phyloP scores from a whole-genome alignment of 2,113 vertebrate species.

The Sphyrna mokarran region DNA sequence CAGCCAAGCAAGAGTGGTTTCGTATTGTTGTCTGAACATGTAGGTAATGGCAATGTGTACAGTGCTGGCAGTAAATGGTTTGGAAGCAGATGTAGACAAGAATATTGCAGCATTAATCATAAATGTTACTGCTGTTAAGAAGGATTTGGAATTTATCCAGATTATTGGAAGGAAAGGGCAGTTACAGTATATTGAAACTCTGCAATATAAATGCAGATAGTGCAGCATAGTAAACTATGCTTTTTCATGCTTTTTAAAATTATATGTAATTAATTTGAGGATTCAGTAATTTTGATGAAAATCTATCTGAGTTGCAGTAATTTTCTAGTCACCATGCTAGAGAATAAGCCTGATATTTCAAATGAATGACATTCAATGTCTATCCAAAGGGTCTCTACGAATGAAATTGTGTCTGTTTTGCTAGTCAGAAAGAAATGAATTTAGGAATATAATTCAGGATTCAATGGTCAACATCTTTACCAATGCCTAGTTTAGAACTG shows the following conservation, averaged over 20 bases:
- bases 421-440: neutral
- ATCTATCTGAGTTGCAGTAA: neutral
- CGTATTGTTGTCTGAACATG: slow-evolving; percentile 9
- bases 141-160: slow-evolving; percentile 37
- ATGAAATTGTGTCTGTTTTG: neutral
- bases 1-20: neutral
- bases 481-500: neutral
- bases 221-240: too few species aligned
- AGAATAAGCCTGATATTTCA: neutral
- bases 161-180: slow-evolving; percentile 15
- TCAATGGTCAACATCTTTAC: neutral
- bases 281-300: neutral
- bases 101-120: slow-evolving; percentile 39
- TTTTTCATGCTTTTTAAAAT: neutral
- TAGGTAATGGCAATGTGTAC: neutral
- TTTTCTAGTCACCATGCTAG: neutral
- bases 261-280: neutral
- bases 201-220: slow-evolving; percentile 43
- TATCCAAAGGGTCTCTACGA: neutral
- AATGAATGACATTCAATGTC: neutral
- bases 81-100: slow-evolving; percentile 37
- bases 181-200: slow-evolving; percentile 35
- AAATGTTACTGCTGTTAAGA: slow-evolving; percentile 30
- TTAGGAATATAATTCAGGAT: neutral
- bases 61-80: slow-evolving; percentile 15